Evolutionary conservation across 2,113 vertebrate species (phyloP).

Genomic region (Marmota monax): DNA sequence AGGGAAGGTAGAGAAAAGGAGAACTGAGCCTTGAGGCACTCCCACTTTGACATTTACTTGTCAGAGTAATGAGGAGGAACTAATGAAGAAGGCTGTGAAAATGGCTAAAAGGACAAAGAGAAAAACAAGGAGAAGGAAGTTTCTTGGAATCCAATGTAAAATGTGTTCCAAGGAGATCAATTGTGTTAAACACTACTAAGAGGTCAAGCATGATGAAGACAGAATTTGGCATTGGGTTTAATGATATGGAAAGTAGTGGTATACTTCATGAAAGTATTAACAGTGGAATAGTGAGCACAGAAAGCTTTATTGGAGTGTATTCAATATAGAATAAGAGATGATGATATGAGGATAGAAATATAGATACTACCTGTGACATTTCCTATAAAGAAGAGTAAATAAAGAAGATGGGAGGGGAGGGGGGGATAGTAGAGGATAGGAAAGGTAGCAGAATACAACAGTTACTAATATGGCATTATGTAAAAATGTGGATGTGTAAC

Average conservation of each 20-base stretch:
- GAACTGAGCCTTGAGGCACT: not conserved
- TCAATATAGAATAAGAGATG: not conserved
- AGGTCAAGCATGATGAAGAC: not conserved
- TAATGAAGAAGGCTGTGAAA: conserved; percentile 12
- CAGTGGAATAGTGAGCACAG: not conserved
- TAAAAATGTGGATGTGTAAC: too few species aligned
- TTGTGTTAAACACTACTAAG: not conserved
- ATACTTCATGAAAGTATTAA: not conserved
- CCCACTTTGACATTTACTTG: conserved; percentile 37
- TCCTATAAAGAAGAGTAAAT: not conserved
- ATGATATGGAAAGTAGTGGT: not conserved
- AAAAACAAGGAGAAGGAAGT: conserved; percentile 32
- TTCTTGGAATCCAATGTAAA: conserved; percentile 31
- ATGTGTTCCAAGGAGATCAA: conserved; percentile 20
- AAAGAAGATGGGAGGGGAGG: not conserved
- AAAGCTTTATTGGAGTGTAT: not conserved
- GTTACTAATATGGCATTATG: too few species aligned
- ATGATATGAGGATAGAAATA: not conserved
- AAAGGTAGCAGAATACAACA: too few species aligned
- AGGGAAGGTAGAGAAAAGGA: conserved; percentile 6
- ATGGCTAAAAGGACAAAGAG: not conserved
- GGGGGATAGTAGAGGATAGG: too few species aligned
- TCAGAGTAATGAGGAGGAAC: conserved; percentile 22
- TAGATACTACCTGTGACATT: not conserved
- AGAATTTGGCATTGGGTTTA: not conserved